Evolutionary conservation across 2,888 invertebrate species (phyloP).

Genomic region (Aelia acuminata): DNA sequence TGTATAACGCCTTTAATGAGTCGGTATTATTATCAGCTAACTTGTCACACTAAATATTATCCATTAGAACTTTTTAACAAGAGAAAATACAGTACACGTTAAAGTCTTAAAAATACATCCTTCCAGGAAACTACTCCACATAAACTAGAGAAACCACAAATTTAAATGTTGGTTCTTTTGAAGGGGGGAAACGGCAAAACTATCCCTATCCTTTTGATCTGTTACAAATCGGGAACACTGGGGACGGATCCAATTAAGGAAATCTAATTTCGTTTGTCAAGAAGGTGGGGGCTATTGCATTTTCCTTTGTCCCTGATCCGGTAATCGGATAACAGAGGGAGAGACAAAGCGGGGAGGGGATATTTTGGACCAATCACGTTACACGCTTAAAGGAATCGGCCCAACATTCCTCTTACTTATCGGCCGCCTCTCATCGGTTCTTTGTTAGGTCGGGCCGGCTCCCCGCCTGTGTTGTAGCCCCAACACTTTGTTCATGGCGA

Average conservation of each 20-base stretch:
- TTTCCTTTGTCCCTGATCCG: slow-evolving; percentile 26
- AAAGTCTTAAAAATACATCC: no score
- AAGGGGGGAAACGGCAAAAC: neutral
- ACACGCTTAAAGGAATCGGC: slow-evolving; percentile 33
- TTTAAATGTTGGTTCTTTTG: neutral
- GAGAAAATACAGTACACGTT: no score
- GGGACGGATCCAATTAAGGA: slow-evolving; percentile 28
- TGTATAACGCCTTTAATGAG: no score
- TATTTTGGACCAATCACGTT: slow-evolving; percentile 30
- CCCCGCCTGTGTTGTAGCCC: neutral
- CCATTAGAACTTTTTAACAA: no score
- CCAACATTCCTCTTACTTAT: slow-evolving; percentile 33
- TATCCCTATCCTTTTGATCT: neutral
- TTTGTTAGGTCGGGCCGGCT: neutral
- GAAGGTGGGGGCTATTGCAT: slow-evolving; percentile 32
- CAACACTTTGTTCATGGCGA: neutral
- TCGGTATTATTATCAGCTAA: no score
- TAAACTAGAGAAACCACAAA: slow-evolving; percentile 3
- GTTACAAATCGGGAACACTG: slow-evolving; percentile 6
- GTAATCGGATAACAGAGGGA: slow-evolving; percentile 37
- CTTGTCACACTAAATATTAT: no score
- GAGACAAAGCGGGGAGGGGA: slow-evolving; percentile 17
- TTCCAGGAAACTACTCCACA: no score
- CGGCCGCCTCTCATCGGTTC: neutral
- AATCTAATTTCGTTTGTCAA: slow-evolving; percentile 38